Conservation (phyloP, 2,888 invertebrate species). For the Caenorhabditis afra region DNA sequence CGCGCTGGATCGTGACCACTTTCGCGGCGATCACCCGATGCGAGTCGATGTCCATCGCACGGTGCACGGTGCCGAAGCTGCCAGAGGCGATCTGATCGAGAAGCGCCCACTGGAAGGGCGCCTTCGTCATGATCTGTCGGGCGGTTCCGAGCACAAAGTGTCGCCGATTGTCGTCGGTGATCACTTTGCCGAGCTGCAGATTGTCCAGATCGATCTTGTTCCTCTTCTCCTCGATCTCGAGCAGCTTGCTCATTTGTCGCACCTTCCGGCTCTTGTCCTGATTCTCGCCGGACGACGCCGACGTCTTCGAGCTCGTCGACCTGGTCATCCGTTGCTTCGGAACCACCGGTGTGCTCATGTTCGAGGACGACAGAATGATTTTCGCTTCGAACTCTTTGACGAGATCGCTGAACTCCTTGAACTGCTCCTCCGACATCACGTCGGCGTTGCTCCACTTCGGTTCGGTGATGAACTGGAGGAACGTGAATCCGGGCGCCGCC, state of each 20-base stretch:
- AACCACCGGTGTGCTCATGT: slow-evolving; percentile 32
- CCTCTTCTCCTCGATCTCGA: slow-evolving; percentile 34
- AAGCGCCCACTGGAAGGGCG: slow-evolving; percentile 91
- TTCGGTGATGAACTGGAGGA: slow-evolving; percentile 63
- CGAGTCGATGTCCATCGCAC: slow-evolving; percentile 92
- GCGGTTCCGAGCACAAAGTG: slow-evolving; percentile 38
- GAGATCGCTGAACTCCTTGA: slow-evolving; percentile 28
- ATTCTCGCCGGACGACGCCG: slow-evolving; percentile 29
- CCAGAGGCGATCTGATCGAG: slow-evolving; percentile 90
- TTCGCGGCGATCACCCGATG: slow-evolving; percentile 96
- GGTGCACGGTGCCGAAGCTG: slow-evolving; percentile 94
- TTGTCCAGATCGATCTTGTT: slow-evolving; percentile 32
- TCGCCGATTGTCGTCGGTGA: slow-evolving; percentile 36
- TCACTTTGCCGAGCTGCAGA: slow-evolving; percentile 54
- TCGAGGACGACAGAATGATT: slow-evolving; percentile 29
- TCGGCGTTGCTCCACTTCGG: slow-evolving; percentile 59
- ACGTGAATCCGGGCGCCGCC: slow-evolving; percentile 65
- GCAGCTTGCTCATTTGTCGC: slow-evolving; percentile 33
- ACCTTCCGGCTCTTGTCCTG: slow-evolving; percentile 38
- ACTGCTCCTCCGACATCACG: slow-evolving; percentile 53
- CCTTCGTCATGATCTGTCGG: slow-evolving; percentile 39
- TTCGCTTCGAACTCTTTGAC: slow-evolving; percentile 43
- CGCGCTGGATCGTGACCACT: slow-evolving; percentile 83
- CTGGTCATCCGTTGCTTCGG: slow-evolving; percentile 43
- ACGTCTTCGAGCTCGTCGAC: slow-evolving; percentile 51